Evolutionary conservation across 2,797 vertebrate genomes (phyloP), one percentile per base, ranked within the genome.

Genomic region (Anguilla marmorata): DNA sequence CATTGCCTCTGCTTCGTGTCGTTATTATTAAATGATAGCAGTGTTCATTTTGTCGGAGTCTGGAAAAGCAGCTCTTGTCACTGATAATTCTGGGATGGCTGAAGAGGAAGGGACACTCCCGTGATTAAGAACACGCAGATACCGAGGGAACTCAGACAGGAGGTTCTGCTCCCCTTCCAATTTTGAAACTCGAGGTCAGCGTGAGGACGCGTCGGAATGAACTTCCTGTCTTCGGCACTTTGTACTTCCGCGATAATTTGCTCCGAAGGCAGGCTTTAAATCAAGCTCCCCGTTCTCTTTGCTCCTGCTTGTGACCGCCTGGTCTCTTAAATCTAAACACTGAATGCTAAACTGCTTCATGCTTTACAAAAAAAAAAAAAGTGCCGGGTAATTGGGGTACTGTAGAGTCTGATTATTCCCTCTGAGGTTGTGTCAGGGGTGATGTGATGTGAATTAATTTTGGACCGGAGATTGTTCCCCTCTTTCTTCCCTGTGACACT

Each of bases 61-160:
- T 14, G 30, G n/a, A 74, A 85, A 50, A 88, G 50, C 50, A n/a
- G 45, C 63, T 41, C 72, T 88, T 76, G 63, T 48, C 58, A 48
- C 27, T 52, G 83, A 72, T 41, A 56, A 74, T 33, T 74, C 48
- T 37, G 27, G 14, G 30, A 33, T 12, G 33, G 12, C n/a, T 16
- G 33, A 37, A 37, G 27, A 12, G 9, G 27, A 33, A 6, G 2
- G 58, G 60, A 27, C 76, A 76, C 76, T 79, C 52, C 27, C 41
- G 74, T 79, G 74, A 88, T 72, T 41, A 72, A 52, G 82, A 45
- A 84, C 69, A 84, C 85, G 80, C 45, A 72, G 84, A 87, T 84
- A 24, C 52, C 19, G 48, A 52, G n/a, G 14, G 33, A 37, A 6
- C 37, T 41, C 27, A 27, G 27, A 14, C 30, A 41, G 30, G 1